Evolutionary conservation across 2,113 vertebrate species (phyloP).

Genomic region (Helogale parvula): DNA sequence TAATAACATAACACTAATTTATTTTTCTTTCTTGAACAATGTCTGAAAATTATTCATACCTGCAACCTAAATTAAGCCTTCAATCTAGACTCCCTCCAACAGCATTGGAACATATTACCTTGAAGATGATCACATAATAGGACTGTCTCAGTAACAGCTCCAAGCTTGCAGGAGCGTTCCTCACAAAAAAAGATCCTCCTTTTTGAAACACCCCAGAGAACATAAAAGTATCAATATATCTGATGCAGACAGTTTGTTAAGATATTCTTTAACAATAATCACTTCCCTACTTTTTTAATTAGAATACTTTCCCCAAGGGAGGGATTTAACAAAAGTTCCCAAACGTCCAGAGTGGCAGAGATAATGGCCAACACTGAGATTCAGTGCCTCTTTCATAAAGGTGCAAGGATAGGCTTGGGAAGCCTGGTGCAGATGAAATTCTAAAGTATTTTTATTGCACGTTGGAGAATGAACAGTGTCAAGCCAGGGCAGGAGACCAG

Average conservation of each 20-base stretch:
- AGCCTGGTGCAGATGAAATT: background rate
- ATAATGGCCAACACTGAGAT: background rate
- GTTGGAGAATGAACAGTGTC: too few relatives aligned
- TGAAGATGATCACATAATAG: slow-evolving; percentile 79
- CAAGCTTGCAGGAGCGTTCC: slow-evolving; percentile 74
- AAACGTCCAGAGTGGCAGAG: background rate
- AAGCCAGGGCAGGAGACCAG: background rate
- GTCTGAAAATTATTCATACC: slow-evolving; percentile 79
- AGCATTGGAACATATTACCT: slow-evolving; percentile 79
- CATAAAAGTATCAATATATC: slow-evolving; percentile 74
- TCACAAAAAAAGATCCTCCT: slow-evolving; percentile 79
- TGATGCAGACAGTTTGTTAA: slow-evolving; percentile 79
- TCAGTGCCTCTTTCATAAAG: background rate
- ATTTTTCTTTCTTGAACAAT: slow-evolving; percentile 54
- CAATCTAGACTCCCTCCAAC: slow-evolving; percentile 80
- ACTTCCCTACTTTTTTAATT: background rate
- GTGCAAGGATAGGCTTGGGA: background rate
- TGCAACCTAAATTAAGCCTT: slow-evolving; percentile 81
- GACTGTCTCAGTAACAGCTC: slow-evolving; percentile 66
- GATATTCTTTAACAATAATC: slow-evolving; percentile 52
- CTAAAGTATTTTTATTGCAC: background rate
- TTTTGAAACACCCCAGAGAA: slow-evolving; percentile 80
- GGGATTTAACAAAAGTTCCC: background rate
- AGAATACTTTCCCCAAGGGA: background rate
- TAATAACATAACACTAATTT: slow-evolving; percentile 75